phyloP scores from a whole-genome alignment of 2,797 vertebrate species.

The Galaxias olidus region DNA sequence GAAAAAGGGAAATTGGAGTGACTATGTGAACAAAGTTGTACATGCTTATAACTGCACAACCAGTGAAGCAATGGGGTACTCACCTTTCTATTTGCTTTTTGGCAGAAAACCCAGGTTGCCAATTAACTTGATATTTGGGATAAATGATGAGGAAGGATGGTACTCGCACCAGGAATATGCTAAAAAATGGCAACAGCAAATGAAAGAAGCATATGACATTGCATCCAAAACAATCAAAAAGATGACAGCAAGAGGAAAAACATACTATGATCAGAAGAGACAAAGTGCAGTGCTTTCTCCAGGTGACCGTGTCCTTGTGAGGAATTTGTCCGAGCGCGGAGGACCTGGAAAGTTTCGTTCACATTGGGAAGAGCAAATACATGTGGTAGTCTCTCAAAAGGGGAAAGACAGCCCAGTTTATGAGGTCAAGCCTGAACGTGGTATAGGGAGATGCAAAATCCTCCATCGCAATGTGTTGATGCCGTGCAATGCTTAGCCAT shows the following conservation, averaged over 20 bases:
- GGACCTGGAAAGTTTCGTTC: slow-evolving; percentile 18
- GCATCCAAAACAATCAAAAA: slow-evolving; percentile 28
- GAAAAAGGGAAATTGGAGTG: slow-evolving; percentile 33
- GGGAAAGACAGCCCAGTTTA: slow-evolving; percentile 23
- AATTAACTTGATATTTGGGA: slow-evolving; percentile 29
- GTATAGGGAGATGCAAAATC: slow-evolving; percentile 23
- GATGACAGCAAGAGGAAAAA: slow-evolving; percentile 28
- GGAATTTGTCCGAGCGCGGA: slow-evolving; percentile 25
- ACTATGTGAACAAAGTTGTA: slow-evolving; percentile 41
- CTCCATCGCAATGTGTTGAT: too few species aligned
- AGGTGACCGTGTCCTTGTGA: slow-evolving; percentile 32
- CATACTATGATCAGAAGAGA: slow-evolving; percentile 26
- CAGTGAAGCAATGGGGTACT: slow-evolving; percentile 31
- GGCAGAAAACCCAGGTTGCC: slow-evolving; percentile 26
- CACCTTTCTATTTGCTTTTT: slow-evolving; percentile 34
- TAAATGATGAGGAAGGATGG: slow-evolving; percentile 14
- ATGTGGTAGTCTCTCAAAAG: slow-evolving; percentile 16
- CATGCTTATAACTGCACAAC: slow-evolving; percentile 43
- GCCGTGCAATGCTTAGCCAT: too few species aligned
- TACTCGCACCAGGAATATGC: slow-evolving; percentile 26
- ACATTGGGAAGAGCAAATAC: slow-evolving; percentile 28
- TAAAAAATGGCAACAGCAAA: slow-evolving; percentile 36
- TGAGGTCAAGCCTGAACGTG: slow-evolving; percentile 30
- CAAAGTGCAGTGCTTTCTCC: slow-evolving; percentile 32
- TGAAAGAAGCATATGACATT: too few species aligned